Evolutionary conservation across 2,888 invertebrate genomes (phyloP), one percentile per base, ranked within the genome.

Genomic region (Luperina testacea): DNA sequence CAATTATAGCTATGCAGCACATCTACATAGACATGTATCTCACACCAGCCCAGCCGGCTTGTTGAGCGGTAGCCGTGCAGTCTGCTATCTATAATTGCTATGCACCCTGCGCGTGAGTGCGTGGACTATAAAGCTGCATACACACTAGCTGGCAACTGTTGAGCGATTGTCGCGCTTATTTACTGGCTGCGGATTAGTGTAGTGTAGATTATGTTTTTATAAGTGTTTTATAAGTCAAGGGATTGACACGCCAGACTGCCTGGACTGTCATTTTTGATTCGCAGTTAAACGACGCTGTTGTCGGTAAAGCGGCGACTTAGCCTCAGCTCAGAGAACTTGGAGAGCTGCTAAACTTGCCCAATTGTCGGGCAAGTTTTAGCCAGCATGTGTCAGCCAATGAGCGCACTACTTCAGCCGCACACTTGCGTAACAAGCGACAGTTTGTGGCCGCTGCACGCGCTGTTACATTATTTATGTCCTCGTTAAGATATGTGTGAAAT

Each of bases 11-110:
- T 45, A 63, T 51, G 57, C 74, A 76, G 57, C 51, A 69, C 51
- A 38, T 32, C 42, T 75, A 70, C 17, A 6, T 53, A 77, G 20
- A 53, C 61, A 75, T 61, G 72, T 75, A 73, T 71, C 72, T 57
- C 32, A 75, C 71, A 78, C 82, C 89, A 89, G 88, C 89, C 87
- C 78, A 73, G 72, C 81, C 75, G 79, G 80, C 82, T 75, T 69
- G 84, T 74, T 89, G 90, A 88, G 87, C 93, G 93, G 94, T 91
- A 92, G 95, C 94, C 95, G 94, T 81, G 93, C 94, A 90, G 95
- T 95, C 95, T 95, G 94, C 92, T 75, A 75, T 83, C 87, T 84
- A 83, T 89, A 88, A 91, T 92, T 92, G 87, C 90, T 91, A 92
- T 91, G 90, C 92, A 88, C 74, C 80, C 80, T 83, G 83, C 84